These are phyloP conservation scores for Drosophila rellima DNA, from an alignment of 2,888 invertebrate species.

Conservation along the genomic window DNA sequence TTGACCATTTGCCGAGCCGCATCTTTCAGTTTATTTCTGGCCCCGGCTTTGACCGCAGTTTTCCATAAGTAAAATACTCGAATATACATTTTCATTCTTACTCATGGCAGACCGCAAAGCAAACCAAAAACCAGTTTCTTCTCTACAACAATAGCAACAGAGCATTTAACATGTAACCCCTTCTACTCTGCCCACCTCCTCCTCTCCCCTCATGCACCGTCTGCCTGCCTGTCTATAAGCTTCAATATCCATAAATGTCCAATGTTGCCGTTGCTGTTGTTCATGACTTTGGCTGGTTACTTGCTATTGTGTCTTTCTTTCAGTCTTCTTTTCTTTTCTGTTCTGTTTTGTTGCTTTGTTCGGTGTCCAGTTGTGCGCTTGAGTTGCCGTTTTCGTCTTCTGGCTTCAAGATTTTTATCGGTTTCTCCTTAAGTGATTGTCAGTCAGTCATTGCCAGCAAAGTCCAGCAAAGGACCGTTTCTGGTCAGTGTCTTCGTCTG, in stretches of 20 bases:
- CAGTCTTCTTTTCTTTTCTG: slow-evolving; percentile 25
- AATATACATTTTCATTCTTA: slow-evolving; percentile 45
- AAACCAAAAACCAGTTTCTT: slow-evolving; percentile 63
- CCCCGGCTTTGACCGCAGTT: slow-evolving; percentile 50
- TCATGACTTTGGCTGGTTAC: slow-evolving; percentile 69
- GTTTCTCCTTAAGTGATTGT: slow-evolving; percentile 82
- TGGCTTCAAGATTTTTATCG: slow-evolving; percentile 76
- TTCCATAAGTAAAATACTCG: slow-evolving; percentile 49
- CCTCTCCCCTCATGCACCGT: slow-evolving; percentile 12
- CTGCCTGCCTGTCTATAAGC: slow-evolving; percentile 72
- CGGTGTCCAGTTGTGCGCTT: slow-evolving; percentile 51
- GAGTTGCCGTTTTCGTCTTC: slow-evolving; percentile 57
- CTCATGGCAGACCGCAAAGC: slow-evolving; percentile 25
- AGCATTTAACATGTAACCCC: slow-evolving; percentile 32
- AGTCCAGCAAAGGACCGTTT: slow-evolving; percentile 36
- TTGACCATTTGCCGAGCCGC: slow-evolving; percentile 37
- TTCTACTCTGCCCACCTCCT: not conserved
- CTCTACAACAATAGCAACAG: slow-evolving; percentile 44
- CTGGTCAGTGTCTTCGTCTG: slow-evolving; percentile 27
- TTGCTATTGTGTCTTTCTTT: slow-evolving; percentile 43
- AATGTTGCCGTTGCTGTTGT: slow-evolving; percentile 66
- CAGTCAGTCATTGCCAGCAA: slow-evolving; percentile 74
- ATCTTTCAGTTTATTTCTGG: slow-evolving; percentile 21
- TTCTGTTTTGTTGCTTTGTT: slow-evolving; percentile 25
- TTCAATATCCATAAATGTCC: slow-evolving; percentile 81